Evolutionary conservation across 2,113 vertebrate species (phyloP).

Genomic region (Aphyosemion australe): DNA sequence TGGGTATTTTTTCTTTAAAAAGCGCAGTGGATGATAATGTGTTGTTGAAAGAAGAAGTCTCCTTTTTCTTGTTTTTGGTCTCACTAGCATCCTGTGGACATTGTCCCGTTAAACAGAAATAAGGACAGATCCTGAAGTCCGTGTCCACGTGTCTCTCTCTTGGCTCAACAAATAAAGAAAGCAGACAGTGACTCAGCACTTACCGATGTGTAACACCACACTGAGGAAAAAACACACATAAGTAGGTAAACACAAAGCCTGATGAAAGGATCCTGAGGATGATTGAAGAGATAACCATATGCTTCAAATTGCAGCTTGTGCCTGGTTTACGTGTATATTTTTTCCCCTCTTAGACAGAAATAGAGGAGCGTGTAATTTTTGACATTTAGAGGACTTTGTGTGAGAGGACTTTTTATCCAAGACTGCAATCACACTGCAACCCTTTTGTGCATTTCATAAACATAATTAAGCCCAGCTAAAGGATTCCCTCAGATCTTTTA

Average conservation of each 20-base stretch:
- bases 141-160: slow-evolving; percentile 39
- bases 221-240: slow-evolving; percentile 8
- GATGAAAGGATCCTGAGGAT: slow-evolving; percentile 41
- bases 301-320: slow-evolving; percentile 20
- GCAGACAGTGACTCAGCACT: slow-evolving; percentile 56
- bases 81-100: slow-evolving; percentile 35
- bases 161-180: slow-evolving; percentile 52
- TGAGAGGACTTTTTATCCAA: slow-evolving; percentile 8
- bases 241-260: slow-evolving; percentile 26
- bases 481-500: slow-evolving; percentile 14
- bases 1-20: slow-evolving; percentile 18
- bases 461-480: slow-evolving; percentile 34
- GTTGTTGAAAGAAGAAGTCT: slow-evolving; percentile 41
- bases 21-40: slow-evolving; percentile 8
- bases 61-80: slow-evolving; percentile 20
- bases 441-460: slow-evolving; percentile 3
- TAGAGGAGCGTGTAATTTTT: slow-evolving; percentile 27
- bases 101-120: slow-evolving; percentile 64
- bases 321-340: slow-evolving; percentile 28
- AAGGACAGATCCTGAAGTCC: slow-evolving; percentile 64
- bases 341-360: slow-evolving; percentile 16
- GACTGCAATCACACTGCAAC: slow-evolving; percentile 29
- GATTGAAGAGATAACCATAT: slow-evolving; percentile 49
- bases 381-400: slow-evolving; percentile 15
- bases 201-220: slow-evolving; percentile 19